Evolutionary conservation across 2,113 vertebrate species (phyloP).

Genomic region (Silurus glanis): DNA sequence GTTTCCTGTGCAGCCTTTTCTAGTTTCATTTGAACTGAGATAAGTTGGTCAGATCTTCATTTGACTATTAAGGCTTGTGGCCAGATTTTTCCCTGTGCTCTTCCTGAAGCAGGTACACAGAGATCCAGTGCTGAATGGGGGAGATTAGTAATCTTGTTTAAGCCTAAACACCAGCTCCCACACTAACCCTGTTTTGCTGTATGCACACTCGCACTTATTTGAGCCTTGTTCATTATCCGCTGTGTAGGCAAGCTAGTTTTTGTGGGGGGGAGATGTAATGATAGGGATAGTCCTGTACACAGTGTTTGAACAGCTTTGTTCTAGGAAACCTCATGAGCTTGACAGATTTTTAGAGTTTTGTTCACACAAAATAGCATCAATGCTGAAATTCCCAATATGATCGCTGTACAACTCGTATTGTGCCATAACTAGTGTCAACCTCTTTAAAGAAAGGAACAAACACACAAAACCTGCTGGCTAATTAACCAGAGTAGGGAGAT

Average conservation of each 20-base stretch:
- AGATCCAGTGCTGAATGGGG: background rate
- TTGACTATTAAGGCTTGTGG: background rate
- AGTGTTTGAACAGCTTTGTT: background rate
- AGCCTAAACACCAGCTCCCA: conserved; percentile 13
- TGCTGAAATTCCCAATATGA: too few relatives aligned
- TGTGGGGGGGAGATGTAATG: background rate
- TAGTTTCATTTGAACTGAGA: background rate
- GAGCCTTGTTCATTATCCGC: background rate
- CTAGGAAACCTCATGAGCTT: background rate
- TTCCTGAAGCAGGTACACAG: background rate
- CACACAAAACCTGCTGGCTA: background rate
- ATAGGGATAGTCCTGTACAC: background rate
- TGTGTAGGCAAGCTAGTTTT: conserved; percentile 12
- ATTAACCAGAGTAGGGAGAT: background rate
- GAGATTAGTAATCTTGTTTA: conserved; percentile 28
- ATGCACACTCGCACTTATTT: background rate
- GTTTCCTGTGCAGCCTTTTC: background rate
- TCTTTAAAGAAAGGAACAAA: background rate
- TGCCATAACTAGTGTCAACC: background rate
- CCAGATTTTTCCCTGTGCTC: too few relatives aligned
- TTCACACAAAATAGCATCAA: background rate
- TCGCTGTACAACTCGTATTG: background rate
- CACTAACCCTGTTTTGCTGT: conserved; percentile 9
- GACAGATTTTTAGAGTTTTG: background rate
- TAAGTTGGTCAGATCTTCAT: background rate